Base-by-base conservation (phyloP, 2,113 vertebrate species). In the Synodontis membranacea region DNA sequence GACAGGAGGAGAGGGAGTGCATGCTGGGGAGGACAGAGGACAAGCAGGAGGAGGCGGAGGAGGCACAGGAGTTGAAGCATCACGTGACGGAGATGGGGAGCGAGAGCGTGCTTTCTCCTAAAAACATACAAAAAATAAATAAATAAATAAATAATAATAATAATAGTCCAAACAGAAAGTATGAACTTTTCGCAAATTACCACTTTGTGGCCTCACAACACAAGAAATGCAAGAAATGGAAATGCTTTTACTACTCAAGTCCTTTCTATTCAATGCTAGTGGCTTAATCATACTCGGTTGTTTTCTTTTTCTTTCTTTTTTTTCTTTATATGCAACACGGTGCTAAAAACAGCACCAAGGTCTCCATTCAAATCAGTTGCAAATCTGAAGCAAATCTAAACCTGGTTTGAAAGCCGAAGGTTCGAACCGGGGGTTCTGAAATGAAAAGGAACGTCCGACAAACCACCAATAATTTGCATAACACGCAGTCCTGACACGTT, bases 21-120 rank as follows among this genome's bases (percentile, higher is more conserved):
- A 86, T 80, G 84, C 44, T 37, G 88, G 88, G 86, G 88, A 88
- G 60, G 89, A 87, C 23, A 85, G 80, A 56, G 89, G 80, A 17
- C 70, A 87, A 58, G 85, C 82, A 60, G 88, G 50, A 79, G 83
- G 58, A 75, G 81, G 80, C 34, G 79, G 87, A 84, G 89, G 86
- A 82, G 84, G 79, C 8, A 70, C 68, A 68, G 84, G 80, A 39
- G 88, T 86, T 28, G 80, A 75, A 82, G 89, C 37, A 3, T 86
- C 84, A 76, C 39, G 70, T 44, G 86, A 74, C 12, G 78, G 80
- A 52, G 89, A 72, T n/a, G 84, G 89, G 84, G 89, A 88, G 17
- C 88, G 89, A 76, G 89, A 90, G 60, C 79, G 52, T 10, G 72
- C 60, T 81, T 89, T 88, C 62, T 88, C 89, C 89, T 90, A 56